Percentiles rank a stretch among this genome's conserved stretches.
Conservation (phyloP, 2,888 invertebrate genomes). For the Carterocephalus palaemon region DNA sequence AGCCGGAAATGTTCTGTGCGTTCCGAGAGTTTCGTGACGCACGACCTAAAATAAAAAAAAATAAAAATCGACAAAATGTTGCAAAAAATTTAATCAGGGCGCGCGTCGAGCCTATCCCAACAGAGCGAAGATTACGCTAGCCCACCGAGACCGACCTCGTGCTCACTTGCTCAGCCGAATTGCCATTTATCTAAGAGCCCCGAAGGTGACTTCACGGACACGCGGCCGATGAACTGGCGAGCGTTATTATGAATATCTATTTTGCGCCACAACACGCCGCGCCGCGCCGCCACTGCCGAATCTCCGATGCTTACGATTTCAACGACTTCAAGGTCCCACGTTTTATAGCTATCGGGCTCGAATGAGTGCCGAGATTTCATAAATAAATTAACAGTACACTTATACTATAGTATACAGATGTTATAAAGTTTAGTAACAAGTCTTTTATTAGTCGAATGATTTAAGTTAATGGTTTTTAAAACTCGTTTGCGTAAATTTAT, state of each 20-base stretch:
- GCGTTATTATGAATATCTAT: slow-evolving; percentile 60
- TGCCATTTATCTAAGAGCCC: slow-evolving; percentile 65
- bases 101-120: slow-evolving; percentile 51
- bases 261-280: slow-evolving; percentile 39
- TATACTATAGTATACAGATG: too few relatives aligned
- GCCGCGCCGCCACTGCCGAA: too few relatives aligned
- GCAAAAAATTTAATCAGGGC: neutral
- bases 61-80: neutral
- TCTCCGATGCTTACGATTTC: slow-evolving; percentile 37
- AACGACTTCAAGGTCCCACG: slow-evolving; percentile 35
- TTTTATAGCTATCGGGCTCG: slow-evolving; percentile 16
- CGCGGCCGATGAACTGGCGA: slow-evolving; percentile 60
- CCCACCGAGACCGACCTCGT: slow-evolving; percentile 37
- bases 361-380: neutral
- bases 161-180: slow-evolving; percentile 45
- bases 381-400: too few relatives aligned
- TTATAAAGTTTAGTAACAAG: too few relatives aligned
- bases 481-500: too few relatives aligned
- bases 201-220: slow-evolving; percentile 70
- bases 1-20: too few relatives aligned
- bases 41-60: neutral
- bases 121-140: slow-evolving; percentile 39
- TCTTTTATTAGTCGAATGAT: too few relatives aligned
- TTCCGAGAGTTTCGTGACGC: too few relatives aligned
- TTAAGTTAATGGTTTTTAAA: too few relatives aligned